Base-by-base conservation (phyloP, 2,888 invertebrate species). In the Vesta saturnalis region DNA sequence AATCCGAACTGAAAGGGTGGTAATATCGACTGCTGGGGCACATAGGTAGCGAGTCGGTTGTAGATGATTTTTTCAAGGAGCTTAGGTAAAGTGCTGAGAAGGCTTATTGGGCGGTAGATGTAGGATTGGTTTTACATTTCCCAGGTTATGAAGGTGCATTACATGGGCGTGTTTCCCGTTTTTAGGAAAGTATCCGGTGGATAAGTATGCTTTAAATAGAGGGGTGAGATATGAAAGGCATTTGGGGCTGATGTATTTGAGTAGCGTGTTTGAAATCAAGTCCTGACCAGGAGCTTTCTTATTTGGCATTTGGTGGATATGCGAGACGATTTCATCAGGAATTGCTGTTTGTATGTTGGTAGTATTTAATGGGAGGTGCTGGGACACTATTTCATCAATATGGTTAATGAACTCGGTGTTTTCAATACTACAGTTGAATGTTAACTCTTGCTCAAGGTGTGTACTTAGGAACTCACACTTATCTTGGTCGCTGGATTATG, bases 91-190 rank as follows among this genome's bases (percentile, higher is more conserved):
- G 30, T 30, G 10, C 30, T 6, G 30, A 30, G 30, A 10, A 30
- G 30, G 30, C 30, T 30, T 30, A 30, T 30, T 6, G 30, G 52
- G 18, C 18, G 14, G 15, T 15, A 16, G 15, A 16, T 15, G 18
- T 52, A 14, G 18, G 6, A 16, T 52, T 52, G 52, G 2, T 52
- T 52, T 52, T 52, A 52, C 52, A 52, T 52, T 19, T 52, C 12
- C 52, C 52, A 16, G 52, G 15, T 19, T 52, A 18, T 18, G 18
- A 16, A 52, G 15, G 19, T 52, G 52, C 52, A 19, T 1, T 14
- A 52, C 52, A 19, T 52, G 52, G 6, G 52, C 52, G 12, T 52
- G 18, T 52, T 52, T 52, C 52, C 52, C 8, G 8, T 10, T 52
- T 16, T 30, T 30, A 30, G 18, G 52, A 52, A 52, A 52, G 15